Percentiles rank a stretch among this genome's conserved stretches.
phyloP scores from a whole-genome alignment of 2,113 vertebrate species.

The Toxotes chatareus region DNA sequence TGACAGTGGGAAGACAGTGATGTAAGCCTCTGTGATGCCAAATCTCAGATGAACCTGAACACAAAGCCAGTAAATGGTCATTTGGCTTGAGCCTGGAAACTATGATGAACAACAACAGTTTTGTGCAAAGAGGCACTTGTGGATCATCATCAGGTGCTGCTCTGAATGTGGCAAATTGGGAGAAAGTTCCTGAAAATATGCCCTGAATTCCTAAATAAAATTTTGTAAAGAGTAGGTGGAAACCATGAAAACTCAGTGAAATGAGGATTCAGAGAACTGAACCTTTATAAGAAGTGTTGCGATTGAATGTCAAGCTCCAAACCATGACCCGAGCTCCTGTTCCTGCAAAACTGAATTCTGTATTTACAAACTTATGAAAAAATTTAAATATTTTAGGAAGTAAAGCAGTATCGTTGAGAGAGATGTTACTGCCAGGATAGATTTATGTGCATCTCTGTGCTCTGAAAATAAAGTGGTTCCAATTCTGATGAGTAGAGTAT shows the following conservation, averaged over 20 bases:
- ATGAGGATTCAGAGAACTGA: not conserved
- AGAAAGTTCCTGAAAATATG: not conserved
- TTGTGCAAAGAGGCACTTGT: not conserved
- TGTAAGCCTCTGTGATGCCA: not conserved
- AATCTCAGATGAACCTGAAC: conserved; percentile 1
- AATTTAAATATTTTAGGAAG: not conserved
- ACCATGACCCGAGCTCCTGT: not conserved
- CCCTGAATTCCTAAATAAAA: too few relatives aligned
- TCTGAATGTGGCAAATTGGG: not conserved
- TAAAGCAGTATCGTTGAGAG: not conserved
- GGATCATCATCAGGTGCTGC: not conserved
- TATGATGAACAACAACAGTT: not conserved
- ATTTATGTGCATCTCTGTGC: not conserved
- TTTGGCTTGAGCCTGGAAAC: not conserved
- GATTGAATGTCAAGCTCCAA: not conserved
- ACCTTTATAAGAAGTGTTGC: not conserved
- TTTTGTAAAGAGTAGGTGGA: too few relatives aligned
- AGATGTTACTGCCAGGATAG: not conserved
- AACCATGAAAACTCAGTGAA: not conserved
- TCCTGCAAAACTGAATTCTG: too few relatives aligned
- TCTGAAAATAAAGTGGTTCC: conserved; percentile 2
- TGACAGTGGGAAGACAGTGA: not conserved
- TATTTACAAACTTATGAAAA: not conserved
- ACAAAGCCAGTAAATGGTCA: not conserved
- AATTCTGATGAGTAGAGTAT: not conserved